Conservation (phyloP, 2,797 vertebrate species). For the Galaxias olidus region DNA sequence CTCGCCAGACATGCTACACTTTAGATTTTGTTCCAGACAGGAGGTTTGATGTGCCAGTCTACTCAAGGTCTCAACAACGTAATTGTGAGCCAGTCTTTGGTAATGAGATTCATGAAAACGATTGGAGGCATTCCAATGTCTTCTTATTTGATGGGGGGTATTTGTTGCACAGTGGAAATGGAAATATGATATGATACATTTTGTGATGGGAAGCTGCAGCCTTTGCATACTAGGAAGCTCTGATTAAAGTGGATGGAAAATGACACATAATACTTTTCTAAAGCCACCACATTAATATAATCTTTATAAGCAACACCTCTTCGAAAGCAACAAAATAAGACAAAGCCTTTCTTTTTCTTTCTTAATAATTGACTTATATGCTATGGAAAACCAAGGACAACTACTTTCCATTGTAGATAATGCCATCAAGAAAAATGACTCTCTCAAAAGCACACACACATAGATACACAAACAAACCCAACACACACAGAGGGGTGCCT, state of each 20-base stretch:
- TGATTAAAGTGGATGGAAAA: slow-evolving; percentile 41
- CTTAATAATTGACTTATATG: too few relatives aligned
- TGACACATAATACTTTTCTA: slow-evolving; percentile 37
- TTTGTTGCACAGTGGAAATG: slow-evolving; percentile 47
- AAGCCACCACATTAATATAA: too few relatives aligned
- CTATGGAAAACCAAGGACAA: too few relatives aligned
- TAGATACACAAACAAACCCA: too few relatives aligned
- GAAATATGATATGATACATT: slow-evolving; percentile 34
- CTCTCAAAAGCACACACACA: too few relatives aligned
- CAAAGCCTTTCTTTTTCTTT: too few relatives aligned
- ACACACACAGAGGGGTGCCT: too few relatives aligned
- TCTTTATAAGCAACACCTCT: too few relatives aligned
- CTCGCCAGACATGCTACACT: slow-evolving; percentile 15
- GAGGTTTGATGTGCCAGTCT: slow-evolving; percentile 21
- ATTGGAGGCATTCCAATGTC: slow-evolving; percentile 44
- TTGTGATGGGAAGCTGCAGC: slow-evolving; percentile 33
- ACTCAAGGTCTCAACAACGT: slow-evolving; percentile 40
- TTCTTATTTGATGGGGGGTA: slow-evolving; percentile 49
- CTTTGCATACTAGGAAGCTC: slow-evolving; percentile 32
- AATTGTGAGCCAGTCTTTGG: slow-evolving; percentile 37
- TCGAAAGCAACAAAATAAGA: too few relatives aligned
- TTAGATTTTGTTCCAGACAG: slow-evolving; percentile 6
- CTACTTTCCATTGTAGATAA: too few relatives aligned
- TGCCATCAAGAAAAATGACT: too few relatives aligned
- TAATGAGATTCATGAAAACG: slow-evolving; percentile 67